These are phyloP conservation scores for Colletes latitarsis DNA, from an alignment of 1,140 invertebrate genomes.

Conservation along the genomic window DNA sequence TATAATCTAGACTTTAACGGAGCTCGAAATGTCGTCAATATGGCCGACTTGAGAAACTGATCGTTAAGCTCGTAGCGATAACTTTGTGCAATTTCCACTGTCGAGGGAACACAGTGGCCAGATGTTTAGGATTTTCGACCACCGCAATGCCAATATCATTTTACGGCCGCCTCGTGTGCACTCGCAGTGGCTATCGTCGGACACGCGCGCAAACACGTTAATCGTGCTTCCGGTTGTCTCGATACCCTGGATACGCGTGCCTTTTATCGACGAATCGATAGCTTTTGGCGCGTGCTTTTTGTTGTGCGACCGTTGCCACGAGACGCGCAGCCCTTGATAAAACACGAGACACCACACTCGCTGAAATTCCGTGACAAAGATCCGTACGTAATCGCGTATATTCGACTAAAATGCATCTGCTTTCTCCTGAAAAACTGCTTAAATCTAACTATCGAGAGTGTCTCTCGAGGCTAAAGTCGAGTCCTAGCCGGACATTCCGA, in stretches of 20 bases:
- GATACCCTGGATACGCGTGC: slow-evolving; percentile 30
- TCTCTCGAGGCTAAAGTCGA: too few species aligned
- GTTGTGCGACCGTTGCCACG: slow-evolving; percentile 51
- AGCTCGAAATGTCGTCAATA: too few species aligned
- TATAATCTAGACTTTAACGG: too few species aligned
- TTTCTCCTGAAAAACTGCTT: too few species aligned
- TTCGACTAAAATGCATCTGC: background rate
- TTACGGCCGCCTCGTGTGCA: background rate
- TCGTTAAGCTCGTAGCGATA: too few species aligned
- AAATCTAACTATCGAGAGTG: too few species aligned
- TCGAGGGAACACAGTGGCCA: too few species aligned
- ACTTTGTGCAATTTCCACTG: too few species aligned
- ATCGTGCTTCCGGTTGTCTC: slow-evolving; percentile 11
- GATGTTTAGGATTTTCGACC: too few species aligned
- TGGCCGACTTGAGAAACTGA: too few species aligned
- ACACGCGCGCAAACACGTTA: slow-evolving; percentile 32
- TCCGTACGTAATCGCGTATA: too few species aligned
- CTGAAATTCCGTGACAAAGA: background rate
- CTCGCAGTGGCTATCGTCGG: background rate
- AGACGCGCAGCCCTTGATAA: slow-evolving; percentile 22
- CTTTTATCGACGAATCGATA: slow-evolving; percentile 48
- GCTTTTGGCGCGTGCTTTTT: slow-evolving; percentile 29
- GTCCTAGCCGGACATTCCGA: too few species aligned
- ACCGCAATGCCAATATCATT: background rate
- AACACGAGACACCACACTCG: background rate